Evolutionary conservation across 2,888 invertebrate genomes (phyloP), one percentile per base, ranked within the genome.

Genomic region (Zaprionus bogoriensis): DNA sequence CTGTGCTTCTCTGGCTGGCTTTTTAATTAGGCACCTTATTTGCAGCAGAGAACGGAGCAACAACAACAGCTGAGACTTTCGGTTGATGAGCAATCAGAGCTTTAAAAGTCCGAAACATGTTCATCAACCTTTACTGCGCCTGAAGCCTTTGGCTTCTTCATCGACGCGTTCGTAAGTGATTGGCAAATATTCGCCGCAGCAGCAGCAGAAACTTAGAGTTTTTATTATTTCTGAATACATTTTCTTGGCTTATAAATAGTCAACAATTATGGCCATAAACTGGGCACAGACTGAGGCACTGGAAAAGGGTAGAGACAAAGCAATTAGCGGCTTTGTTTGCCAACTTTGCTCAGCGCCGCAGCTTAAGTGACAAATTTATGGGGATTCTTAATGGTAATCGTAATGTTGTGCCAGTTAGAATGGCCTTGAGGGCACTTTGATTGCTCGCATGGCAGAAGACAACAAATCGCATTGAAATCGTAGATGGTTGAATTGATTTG

Each of bases 21-120:
- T 77, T 83, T 80, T 80, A 80, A 80, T 84, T 80, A 81, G 78
- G 81, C 67, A 67, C 81, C 87, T 65, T 86, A 81, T 84, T 84
- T 76, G 75, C 50, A 47, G 38, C 14, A 23, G n/a, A 36, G 17
- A 14, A 36, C 2, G 1, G 1, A 32, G 55, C 45, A 70, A 30
- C 22, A 47, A 47, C 42, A 57, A 54, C 22, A 52, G 27, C 45
- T 14, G 4, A 38, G 52, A 28, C 30, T 53, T 27, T 36, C 25
- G 20, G 39, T 27, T 62, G 58, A 54, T 72, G 73, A 76, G 67
- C 67, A 76, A 74, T 76, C 73, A 63, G 46, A 44, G 60, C 59
- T 65, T 23, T 47, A 47, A 64, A 63, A 54, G 25, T 41, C 41
- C 36, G 30, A 59, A 75, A 70, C 84, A 71, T 68, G 84, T 77